phyloP scores from a whole-genome alignment of 92 coral and sea anemone species.

The Blastomussa wellsi region DNA sequence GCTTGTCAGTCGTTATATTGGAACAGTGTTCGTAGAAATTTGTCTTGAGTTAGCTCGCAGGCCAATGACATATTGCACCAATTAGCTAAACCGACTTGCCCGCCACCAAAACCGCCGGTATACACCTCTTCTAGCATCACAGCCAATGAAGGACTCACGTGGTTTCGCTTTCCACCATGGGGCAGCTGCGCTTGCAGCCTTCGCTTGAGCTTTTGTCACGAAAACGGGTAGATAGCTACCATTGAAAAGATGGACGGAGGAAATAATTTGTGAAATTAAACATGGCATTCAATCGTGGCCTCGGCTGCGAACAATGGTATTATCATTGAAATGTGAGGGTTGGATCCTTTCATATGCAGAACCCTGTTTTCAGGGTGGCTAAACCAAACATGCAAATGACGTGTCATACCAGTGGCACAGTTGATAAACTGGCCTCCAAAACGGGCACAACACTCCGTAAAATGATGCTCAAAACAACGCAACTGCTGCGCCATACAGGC shows the following conservation, averaged over 20 bases:
- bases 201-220: conserved; percentile 48
- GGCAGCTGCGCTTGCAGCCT: conserved; percentile 49
- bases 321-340: conserved; percentile 36
- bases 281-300: conserved; percentile 56
- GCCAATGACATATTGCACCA: conserved; percentile 43
- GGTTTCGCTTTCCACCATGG: conserved; percentile 27
- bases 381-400: conserved; percentile 16
- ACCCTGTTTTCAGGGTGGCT: conserved; percentile 24
- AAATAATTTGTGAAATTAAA: conserved; percentile 72
- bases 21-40: conserved; percentile 53
- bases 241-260: conserved; percentile 30
- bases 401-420: neutral
- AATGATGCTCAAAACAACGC: neutral
- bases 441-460: neutral
- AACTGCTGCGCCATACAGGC: neutral
- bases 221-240: conserved; percentile 41
- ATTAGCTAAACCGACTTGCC: conserved; percentile 40
- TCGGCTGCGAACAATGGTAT: conserved; percentile 63
- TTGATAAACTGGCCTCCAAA: conserved; percentile 11
- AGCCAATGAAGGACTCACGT: conserved; percentile 46
- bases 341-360: neutral
- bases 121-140: conserved; percentile 14
- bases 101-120: conserved; percentile 79
- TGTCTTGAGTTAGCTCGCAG: conserved; percentile 36
- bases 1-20: conserved; percentile 65